These are phyloP conservation scores for Pristionchus entomophagus DNA, from an alignment of 2,888 invertebrate species.

Conservation along the genomic window DNA sequence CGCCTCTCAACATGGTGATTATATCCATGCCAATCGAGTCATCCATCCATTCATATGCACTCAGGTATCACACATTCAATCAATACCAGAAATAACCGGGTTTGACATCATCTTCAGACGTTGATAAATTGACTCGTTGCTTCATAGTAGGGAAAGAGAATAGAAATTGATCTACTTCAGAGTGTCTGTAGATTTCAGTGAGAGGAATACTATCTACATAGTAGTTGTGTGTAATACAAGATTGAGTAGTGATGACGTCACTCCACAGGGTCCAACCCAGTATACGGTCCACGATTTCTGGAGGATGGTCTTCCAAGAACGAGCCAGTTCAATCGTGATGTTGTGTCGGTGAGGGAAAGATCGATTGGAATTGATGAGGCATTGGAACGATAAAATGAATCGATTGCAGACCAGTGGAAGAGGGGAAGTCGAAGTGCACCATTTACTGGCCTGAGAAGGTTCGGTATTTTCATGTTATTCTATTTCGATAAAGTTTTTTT, in stretches of 20 bases:
- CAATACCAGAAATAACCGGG: too few species aligned
- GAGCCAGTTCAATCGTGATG: conserved; percentile 59
- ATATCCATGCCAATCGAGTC: conserved; percentile 46
- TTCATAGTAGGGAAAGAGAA: neutral
- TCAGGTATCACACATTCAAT: conserved; percentile 28
- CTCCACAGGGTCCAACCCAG: conserved; percentile 48
- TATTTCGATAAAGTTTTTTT: too few species aligned
- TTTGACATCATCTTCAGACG: too few species aligned
- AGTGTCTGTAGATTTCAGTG: too few species aligned
- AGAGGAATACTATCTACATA: too few species aligned
- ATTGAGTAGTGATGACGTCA: too few species aligned
- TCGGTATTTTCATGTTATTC: neutral
- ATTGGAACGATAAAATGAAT: neutral
- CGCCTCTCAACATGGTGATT: conserved; percentile 43
- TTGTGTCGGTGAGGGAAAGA: conserved; percentile 56
- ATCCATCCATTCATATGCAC: conserved; percentile 39
- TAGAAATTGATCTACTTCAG: too few species aligned
- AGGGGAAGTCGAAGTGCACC: conserved; percentile 61
- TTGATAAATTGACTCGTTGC: neutral
- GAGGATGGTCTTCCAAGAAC: conserved; percentile 48
- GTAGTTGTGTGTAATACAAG: too few species aligned
- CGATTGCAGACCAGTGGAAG: conserved; percentile 59
- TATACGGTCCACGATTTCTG: conserved; percentile 47
- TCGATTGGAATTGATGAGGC: neutral
- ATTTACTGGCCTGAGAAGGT: conserved; percentile 61